Evolutionary conservation across 2,113 vertebrate species (phyloP), one percentile per base, ranked within the genome.

Genomic region (Mellivora capensis): DNA sequence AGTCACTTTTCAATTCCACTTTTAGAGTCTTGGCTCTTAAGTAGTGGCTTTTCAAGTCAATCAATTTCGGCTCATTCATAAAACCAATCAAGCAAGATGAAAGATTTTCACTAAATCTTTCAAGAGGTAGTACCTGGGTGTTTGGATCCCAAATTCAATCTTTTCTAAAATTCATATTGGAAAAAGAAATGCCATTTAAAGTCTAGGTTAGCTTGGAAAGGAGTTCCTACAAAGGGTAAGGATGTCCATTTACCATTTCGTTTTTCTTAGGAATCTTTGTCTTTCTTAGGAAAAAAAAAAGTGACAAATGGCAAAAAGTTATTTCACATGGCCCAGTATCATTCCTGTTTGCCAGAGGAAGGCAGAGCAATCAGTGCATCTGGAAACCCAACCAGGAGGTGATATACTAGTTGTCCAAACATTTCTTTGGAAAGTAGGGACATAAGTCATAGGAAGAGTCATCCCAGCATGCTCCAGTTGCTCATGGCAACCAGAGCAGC

Each of bases 71-170:
- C 81, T 89, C 64, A 89, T 81, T 97, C 84, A 94, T 87, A 72
- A 97, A 95, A 80, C 81, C 84, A 93, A 90, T 47, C 39, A 92
- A 34, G 39, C 77, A 91, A 91, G 85, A 94, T 93, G 61, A 93
- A 97, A 96, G 52, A 27, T 69, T 86, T n/a, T 95, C 67, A 52
- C 44, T 89, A 83, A 87, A 34, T 87, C 64, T 93, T 93, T 71
- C 42, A 93, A 88, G 42, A 91, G 69, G 29, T 17, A 83, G 34
- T 57, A 59, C 47, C 74, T 92, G 39, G 64, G 83, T 79, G 13
- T 94, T 94, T 91, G 88, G 47, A 91, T 87, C 44, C 44, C 31
- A 96, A 95, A 95, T 94, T 42, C 90, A 97, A 47, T 74, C 49
- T 92, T 12, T 52, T 90, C 11, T 97, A 80, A 87, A 84, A 88